These are phyloP conservation scores for Phymanthus crucifer DNA, from an alignment of 92 coral and sea anemone species.

Conservation along the genomic window DNA sequence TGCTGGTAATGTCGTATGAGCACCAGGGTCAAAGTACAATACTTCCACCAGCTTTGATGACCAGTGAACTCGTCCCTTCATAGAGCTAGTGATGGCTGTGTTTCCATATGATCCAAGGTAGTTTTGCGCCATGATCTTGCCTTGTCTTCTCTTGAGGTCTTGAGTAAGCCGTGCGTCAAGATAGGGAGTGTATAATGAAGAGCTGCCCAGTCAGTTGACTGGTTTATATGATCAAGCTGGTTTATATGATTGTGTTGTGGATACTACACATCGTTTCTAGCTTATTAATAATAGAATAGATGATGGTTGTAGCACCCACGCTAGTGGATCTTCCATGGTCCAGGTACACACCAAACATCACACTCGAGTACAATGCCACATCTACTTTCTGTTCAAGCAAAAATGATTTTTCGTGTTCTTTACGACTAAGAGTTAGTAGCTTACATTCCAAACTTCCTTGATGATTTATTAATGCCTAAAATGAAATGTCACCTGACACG, in stretches of 20 bases:
- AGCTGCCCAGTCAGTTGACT: too few relatives aligned
- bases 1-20: background rate
- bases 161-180: too few relatives aligned
- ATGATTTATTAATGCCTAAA: background rate
- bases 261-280: conserved; percentile 24
- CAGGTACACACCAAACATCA: too few relatives aligned
- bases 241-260: conserved; percentile 22
- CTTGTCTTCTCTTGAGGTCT: background rate
- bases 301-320: background rate
- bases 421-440: too few relatives aligned
- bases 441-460: too few relatives aligned
- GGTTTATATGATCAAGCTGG: background rate
- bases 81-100: conserved; percentile 3
- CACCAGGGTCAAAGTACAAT: conserved; percentile 35
- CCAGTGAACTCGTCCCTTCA: conserved; percentile 37
- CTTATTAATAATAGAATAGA: conserved; percentile 20
- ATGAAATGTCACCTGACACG: background rate
- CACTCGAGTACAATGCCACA: too few relatives aligned
- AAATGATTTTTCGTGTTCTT: too few relatives aligned
- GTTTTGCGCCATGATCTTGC: background rate
- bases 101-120: background rate
- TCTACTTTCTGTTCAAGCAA: too few relatives aligned
- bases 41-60: conserved; percentile 45
- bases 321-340: too few relatives aligned
- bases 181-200: too few relatives aligned